Evolutionary conservation across 1,140 invertebrate species (phyloP), one percentile per base, ranked within the genome.

Genomic region (Drepana arcuata): DNA sequence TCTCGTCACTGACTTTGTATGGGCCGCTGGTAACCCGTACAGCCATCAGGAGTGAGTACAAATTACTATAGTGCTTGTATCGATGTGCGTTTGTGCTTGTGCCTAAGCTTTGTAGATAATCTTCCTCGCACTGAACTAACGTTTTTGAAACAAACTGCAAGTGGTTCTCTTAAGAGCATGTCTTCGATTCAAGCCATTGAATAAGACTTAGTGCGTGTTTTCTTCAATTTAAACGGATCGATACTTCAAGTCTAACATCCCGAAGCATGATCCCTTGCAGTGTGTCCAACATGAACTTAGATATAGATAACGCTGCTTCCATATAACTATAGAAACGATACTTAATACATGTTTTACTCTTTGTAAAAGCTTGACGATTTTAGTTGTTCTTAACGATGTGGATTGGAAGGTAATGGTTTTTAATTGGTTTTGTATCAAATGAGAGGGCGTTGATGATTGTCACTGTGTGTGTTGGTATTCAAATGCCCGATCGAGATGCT

Each of bases 1-100:
- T 82, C 73, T 82, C 77, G 75, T 83, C 82, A 80, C 81, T 83
- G 82, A 83, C 83, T 81, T 84, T 83, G 67, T 83, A 83, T 84
- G 81, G 81, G 79, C 75, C 70, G 81, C 83, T 80, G 82, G 81
- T 84, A 84, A 82, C 78, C 72, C 71, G 74, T 83, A 84, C 83
- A 84, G 83, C 74, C 60, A 63, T 80, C 56, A 84, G 79, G 79
- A 84, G 83, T 84, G 80, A 84, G 83, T 84, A 84, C 69, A 72
- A 68, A 73, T 75, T 77, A 80, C 72, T 80, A 63, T 77, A 82
- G 75, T 78, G 77, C 78, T 77, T 80, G 73, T 79, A 63, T 80
- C 52, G 45, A 51, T 73, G 79, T 83, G 78, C 69, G 54, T 71
- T 74, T 80, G 71, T 80, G 78, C 78, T 79, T 82, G 80, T 82